Conservation (phyloP, 2,113 vertebrate species). For the Eptatretus burgeri region DNA sequence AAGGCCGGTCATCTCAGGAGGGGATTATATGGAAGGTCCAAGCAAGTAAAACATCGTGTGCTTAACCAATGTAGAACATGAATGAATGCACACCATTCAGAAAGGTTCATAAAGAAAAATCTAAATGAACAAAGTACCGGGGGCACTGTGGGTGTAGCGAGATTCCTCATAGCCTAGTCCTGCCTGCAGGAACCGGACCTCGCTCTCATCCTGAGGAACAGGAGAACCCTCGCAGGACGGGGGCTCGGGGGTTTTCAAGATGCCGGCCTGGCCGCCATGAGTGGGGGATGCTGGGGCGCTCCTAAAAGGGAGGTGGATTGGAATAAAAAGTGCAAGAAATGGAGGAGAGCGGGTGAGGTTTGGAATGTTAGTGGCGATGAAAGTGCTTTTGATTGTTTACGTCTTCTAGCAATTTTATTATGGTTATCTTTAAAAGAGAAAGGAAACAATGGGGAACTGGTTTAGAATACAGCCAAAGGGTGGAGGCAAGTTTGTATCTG, state of each 20-base stretch:
- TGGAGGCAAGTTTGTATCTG: slow-evolving; percentile 14
- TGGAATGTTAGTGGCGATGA: background rate
- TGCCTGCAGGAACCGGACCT: slow-evolving; percentile 24
- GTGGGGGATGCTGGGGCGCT: slow-evolving; percentile 85
- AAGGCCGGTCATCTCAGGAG: too few relatives aligned
- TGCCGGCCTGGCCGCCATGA: slow-evolving; percentile 67
- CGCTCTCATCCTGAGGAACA: slow-evolving; percentile 34
- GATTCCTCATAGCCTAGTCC: slow-evolving; percentile 57
- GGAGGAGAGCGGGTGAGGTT: too few relatives aligned
- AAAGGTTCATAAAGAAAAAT: too few relatives aligned
- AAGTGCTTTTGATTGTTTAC: background rate
- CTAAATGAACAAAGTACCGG: slow-evolving; percentile 21
- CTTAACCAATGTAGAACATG: too few relatives aligned
- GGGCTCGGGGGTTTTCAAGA: slow-evolving; percentile 84
- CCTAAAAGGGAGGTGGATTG: slow-evolving; percentile 17
- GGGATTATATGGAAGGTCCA: too few relatives aligned
- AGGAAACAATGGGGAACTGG: background rate
- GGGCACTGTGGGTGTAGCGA: slow-evolving; percentile 75
- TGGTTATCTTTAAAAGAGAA: background rate
- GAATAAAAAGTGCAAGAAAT: background rate
- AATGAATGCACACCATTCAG: too few relatives aligned
- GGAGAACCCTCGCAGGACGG: slow-evolving; percentile 81
- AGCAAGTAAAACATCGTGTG: too few relatives aligned
- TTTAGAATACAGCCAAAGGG: slow-evolving; percentile 16
- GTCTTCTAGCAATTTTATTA: background rate